These are phyloP conservation scores for Champsocephalus gunnari DNA, from an alignment of 2,797 vertebrate species.

Conservation along the genomic window DNA sequence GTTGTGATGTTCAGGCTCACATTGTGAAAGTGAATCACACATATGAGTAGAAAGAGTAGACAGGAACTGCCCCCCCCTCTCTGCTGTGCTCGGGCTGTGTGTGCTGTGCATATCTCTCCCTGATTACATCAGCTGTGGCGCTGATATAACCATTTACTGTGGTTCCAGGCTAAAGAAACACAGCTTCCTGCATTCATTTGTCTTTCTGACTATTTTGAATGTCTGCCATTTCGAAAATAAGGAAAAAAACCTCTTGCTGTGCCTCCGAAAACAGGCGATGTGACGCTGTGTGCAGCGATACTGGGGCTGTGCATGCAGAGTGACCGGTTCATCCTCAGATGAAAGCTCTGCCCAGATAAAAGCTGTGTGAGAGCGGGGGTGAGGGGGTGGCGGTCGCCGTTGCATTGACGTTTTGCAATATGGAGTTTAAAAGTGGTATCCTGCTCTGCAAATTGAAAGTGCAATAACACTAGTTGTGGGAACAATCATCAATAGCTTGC, in stretches of 20 bases:
- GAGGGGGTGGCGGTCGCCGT: not conserved
- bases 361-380: conserved; percentile 16
- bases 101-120: conserved; percentile 54
- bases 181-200: conserved; percentile 49
- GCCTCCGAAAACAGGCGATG: conserved; percentile 30
- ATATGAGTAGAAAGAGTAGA: conserved; percentile 44
- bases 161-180: conserved; percentile 45
- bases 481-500: conserved; percentile 64
- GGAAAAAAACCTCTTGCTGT: conserved; percentile 1
- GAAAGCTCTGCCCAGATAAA: conserved; percentile 45
- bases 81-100: conserved; percentile 50
- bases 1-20: conserved; percentile 20
- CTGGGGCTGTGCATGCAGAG: conserved; percentile 10
- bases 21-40: conserved; percentile 34
- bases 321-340: conserved; percentile 37
- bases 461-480: conserved; percentile 50
- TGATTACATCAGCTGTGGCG: conserved; percentile 63
- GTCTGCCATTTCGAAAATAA: conserved; percentile 31
- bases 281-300: not conserved
- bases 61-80: conserved; percentile 29
- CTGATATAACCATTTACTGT: conserved; percentile 56
- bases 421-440: conserved; percentile 38
- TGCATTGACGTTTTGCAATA: conserved; percentile 24
- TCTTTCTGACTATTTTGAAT: conserved; percentile 31
- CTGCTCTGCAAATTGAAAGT: conserved; percentile 40